Conservation (phyloP, 1,140 invertebrate genomes). For the Polypedilum vanderplanki region DNA sequence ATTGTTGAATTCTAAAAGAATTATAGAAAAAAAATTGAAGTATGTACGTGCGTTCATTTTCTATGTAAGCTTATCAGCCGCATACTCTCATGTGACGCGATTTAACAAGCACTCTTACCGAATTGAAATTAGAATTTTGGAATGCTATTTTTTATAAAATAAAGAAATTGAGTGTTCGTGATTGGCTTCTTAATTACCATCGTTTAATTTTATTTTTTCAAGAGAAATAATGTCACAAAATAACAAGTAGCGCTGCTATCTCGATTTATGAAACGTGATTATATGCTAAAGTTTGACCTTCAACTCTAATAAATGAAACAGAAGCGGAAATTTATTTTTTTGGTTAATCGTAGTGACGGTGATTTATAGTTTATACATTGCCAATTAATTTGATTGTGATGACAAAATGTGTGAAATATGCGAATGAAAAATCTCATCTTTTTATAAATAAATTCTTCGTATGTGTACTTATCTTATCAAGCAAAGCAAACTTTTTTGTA, state of each 20-base stretch:
- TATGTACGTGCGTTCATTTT: neutral
- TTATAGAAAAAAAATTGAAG: neutral
- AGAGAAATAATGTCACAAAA: neutral
- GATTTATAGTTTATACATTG: neutral
- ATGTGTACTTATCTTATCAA: too few species aligned
- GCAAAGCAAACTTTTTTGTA: too few species aligned
- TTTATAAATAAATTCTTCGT: too few species aligned
- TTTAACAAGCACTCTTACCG: neutral
- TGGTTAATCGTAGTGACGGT: constrained; percentile 3
- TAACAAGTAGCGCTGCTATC: neutral
- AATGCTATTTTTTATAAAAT: too few species aligned
- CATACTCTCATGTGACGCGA: neutral
- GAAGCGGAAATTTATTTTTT: neutral
- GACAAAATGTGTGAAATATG: too few species aligned
- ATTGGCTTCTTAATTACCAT: neutral
- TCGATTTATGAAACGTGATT: neutral
- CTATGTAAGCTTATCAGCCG: neutral
- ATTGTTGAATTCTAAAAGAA: neutral
- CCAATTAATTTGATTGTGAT: too few species aligned
- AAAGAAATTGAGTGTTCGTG: constrained; percentile 13
- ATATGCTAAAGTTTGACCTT: neutral
- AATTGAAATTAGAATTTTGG: too few species aligned
- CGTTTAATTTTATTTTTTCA: neutral
- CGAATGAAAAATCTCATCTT: too few species aligned
- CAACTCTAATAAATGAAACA: neutral